These are phyloP conservation scores for Pygmarrhopalites habei DNA, from an alignment of 1,140 invertebrate genomes.

Conservation along the genomic window DNA sequence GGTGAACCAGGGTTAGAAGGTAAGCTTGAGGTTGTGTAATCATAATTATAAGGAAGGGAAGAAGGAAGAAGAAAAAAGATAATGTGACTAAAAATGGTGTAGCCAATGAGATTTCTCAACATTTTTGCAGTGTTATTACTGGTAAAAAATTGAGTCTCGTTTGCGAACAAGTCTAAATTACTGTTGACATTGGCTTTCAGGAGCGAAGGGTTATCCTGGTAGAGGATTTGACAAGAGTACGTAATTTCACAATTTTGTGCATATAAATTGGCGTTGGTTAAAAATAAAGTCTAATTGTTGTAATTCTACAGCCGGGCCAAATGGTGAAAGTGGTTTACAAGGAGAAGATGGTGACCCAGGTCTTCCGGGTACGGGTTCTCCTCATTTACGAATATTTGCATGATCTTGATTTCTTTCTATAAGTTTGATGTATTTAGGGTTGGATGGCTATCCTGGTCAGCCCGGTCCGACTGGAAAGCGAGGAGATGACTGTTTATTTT, in stretches of 20 bases:
- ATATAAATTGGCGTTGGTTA: no score
- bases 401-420: not conserved
- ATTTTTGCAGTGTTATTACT: no score
- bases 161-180: no score
- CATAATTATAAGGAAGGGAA: no score
- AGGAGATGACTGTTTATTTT: constrained; percentile 27
- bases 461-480: constrained; percentile 14
- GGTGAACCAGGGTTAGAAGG: constrained; percentile 26
- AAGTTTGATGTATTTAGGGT: no score
- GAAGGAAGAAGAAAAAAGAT: no score
- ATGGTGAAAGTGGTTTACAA: constrained; percentile 17
- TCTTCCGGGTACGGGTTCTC: no score
- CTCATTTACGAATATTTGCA: not conserved
- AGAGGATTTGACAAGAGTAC: constrained; percentile 14
- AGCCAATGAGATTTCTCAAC: no score
- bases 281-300: not conserved
- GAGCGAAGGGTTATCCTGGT: constrained; percentile 20
- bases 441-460: constrained; percentile 3
- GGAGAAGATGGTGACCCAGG: constrained; percentile 20
- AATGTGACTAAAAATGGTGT: no score
- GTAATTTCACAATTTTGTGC: not conserved
- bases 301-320: constrained; percentile 5
- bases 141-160: no score
- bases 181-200: no score
- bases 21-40: no score